phyloP scores from a whole-genome alignment of 2,888 invertebrate genomes.

The Pimpla rufipes region DNA sequence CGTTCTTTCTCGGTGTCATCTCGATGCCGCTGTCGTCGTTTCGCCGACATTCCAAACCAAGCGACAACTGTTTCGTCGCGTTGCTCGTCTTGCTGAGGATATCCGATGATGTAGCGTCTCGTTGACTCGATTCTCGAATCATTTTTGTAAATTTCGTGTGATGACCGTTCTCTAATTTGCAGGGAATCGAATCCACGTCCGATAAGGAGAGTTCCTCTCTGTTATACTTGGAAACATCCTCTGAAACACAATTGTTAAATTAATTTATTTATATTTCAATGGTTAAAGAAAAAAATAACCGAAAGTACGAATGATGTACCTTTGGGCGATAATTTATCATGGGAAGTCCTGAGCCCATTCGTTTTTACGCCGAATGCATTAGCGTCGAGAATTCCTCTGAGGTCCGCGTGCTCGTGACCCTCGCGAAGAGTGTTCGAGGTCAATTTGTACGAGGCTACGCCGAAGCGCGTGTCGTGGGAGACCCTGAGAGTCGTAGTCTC shows the following conservation, averaged over 20 bases:
- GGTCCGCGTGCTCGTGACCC: conserved; percentile 76
- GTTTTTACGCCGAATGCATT: conserved; percentile 54
- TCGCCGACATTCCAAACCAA: conserved; percentile 66
- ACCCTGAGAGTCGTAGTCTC: conserved; percentile 87
- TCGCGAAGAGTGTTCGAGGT: conserved; percentile 86
- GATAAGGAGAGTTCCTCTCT: conserved; percentile 67
- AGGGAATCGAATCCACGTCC: conserved; percentile 28
- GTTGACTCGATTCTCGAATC: conserved; percentile 64
- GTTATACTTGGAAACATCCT: conserved; percentile 42
- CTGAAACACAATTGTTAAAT: conserved; percentile 32
- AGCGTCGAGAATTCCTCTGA: conserved; percentile 74
- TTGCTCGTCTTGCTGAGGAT: conserved; percentile 69
- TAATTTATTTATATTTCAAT: conserved; percentile 56
- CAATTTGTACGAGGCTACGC: conserved; percentile 87
- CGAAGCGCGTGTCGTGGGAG: conserved; percentile 86
- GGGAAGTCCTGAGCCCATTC: conserved; percentile 39
- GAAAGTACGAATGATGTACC: conserved; percentile 60
- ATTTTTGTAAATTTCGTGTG: conserved; percentile 67
- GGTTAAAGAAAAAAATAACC: background rate
- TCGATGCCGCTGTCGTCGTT: conserved; percentile 79
- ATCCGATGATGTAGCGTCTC: conserved; percentile 52
- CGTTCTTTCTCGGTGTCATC: conserved; percentile 75
- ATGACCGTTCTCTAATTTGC: conserved; percentile 54
- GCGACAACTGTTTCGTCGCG: conserved; percentile 47
- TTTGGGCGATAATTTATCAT: conserved; percentile 59